Base-by-base conservation (phyloP, 1,140 invertebrate species). In the Periplaneta americana region DNA sequence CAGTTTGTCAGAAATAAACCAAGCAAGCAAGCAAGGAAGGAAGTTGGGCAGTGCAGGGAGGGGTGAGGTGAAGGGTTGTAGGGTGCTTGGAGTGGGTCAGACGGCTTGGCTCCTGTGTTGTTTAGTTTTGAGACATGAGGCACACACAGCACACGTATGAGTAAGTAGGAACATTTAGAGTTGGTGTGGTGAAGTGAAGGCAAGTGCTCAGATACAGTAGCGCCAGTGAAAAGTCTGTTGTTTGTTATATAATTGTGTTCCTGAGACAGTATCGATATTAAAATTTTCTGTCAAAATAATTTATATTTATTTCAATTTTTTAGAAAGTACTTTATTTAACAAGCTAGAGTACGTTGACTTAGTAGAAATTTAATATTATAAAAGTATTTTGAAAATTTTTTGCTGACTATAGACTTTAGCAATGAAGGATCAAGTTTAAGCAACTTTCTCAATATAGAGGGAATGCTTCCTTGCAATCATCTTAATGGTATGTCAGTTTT, bases 81-180 rank as follows among this genome's bases (percentile, higher is more conserved):
- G 39, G 78, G 39, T 37, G 35, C 17, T 6, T 39, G 34, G 35
- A 28, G 32, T 79, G 34, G 78, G 39, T 79, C 35, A 80, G 79
- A 37, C 37, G 15, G 79, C 37, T 35, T 48, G 32, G 66, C 39
- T 34, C 35, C 79, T 80, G 15, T 28, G 32, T 34, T 66, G 32
- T 34, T 32, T 34, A 80, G 79, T 74, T 57, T 37, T 74, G 37
- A 80, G 79, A 80, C 28, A 80, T 80, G 79, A 80, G 79, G 79
- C 79, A 80, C 28, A 34, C 79, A 74, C 79, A 74, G 39, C 79
- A 80, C 66, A 80, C 79, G 79, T 74, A 80, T 80, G 79, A 80
- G 79, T 80, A 74, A 80, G 79, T 80, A 80, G 22, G 34, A 77
- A 18, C 75, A n/a, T 66, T 22, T 66, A n/a, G 22, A 66, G 48